Base-by-base conservation (phyloP, 2,113 vertebrate species). In the Cyprinodon tularosa region DNA sequence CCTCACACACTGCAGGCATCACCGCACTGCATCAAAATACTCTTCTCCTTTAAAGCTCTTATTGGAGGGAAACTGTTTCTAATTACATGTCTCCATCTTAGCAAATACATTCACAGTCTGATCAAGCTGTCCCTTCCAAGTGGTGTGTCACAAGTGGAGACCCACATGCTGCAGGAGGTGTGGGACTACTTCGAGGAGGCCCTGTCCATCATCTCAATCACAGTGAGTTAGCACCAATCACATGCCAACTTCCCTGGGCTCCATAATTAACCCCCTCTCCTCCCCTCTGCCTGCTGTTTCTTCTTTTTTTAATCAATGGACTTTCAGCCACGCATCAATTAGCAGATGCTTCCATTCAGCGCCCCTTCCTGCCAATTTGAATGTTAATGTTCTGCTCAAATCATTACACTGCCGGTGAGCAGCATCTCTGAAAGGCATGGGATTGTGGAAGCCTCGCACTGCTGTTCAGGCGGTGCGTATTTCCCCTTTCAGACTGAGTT, bases 101-200 rank as follows among this genome's bases (percentile, higher is more conserved):
- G 98, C 89, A 95, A 95, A 87, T 97, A 95, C 66, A 69, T 98
- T 4, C 96, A 94, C 83, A 96, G 90, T 82, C 94, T 99, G 90
- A 94, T 98, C 88, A 93, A 94, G 80, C 91, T 99, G 87, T 94
- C 94, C 57, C 86, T 98, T 80, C 95, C 97, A 0, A 92, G 86
- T 0, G 93, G 94, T 15, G 64, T 93, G 63, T 90, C 89, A 4
- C 94, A 93, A 82, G 67, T 94, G 89, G 95, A 96, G 67, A 80
- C 91, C 48, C 94, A 73, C 73, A 89, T 93, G 20, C 91, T 96
- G 47, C 92, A 95, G 83, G 98, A 98, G 88, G 88, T 93, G 48
- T 96, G 96, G 95, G 84, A 71, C 74, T 96, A 95, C 91, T 97
- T 96, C 68, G 93, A 98, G 89, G 96, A 97, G 85, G 95, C 92